phyloP scores from a whole-genome alignment of 2,113 vertebrate species.

The Anarrhichthys ocellatus region DNA sequence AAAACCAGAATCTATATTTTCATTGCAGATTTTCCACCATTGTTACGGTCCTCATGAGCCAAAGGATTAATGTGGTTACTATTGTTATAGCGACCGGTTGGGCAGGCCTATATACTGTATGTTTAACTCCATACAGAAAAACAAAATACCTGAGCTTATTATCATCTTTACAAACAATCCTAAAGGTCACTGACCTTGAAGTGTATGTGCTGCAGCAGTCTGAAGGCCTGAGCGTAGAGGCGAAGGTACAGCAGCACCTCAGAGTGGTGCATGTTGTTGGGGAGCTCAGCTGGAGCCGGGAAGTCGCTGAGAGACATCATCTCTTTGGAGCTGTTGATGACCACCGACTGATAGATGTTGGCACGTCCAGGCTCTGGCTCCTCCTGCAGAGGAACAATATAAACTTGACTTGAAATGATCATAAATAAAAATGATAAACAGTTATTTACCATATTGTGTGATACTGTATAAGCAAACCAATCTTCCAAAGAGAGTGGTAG shows the following conservation, averaged over 20 bases:
- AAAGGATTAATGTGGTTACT: background rate
- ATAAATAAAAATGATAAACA: no score
- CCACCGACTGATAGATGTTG: slow-evolving; percentile 75
- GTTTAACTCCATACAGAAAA: background rate
- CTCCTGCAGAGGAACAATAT: slow-evolving; percentile 25
- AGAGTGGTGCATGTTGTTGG: slow-evolving; percentile 89
- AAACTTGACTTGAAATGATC: no score
- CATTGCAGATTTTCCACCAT: no score
- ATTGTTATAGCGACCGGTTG: background rate
- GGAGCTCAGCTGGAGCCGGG: slow-evolving; percentile 83
- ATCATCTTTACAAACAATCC: background rate
- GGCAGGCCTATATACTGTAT: background rate
- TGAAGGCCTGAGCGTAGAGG: slow-evolving; percentile 84
- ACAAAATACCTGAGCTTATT: no score
- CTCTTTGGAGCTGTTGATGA: slow-evolving; percentile 91
- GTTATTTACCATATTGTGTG: no score
- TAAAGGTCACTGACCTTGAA: slow-evolving; percentile 80
- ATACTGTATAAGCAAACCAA: no score
- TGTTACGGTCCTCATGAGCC: background rate
- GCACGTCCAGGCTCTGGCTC: slow-evolving; percentile 46
- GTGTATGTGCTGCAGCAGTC: slow-evolving; percentile 83
- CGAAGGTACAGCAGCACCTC: slow-evolving; percentile 86
- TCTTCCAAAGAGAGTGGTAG: no score
- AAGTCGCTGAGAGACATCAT: slow-evolving; percentile 91
- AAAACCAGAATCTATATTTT: no score